These are phyloP conservation scores for Carollia perspicillata DNA, from an alignment of 2,113 vertebrate species.

Conservation along the genomic window DNA sequence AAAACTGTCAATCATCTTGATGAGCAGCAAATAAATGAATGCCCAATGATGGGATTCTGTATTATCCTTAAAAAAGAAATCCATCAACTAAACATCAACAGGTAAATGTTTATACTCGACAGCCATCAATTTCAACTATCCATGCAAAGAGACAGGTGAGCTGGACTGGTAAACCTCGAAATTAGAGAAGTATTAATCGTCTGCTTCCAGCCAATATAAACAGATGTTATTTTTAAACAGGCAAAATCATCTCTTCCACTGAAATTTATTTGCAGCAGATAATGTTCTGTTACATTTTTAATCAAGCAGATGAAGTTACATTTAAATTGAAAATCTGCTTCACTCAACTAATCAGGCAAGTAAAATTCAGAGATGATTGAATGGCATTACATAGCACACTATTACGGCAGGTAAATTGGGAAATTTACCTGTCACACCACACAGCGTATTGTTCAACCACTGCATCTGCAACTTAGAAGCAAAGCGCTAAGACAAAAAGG, in stretches of 20 bases:
- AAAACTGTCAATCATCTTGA: constrained; percentile 88
- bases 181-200: constrained; percentile 88
- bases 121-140: constrained; percentile 88
- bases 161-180: constrained; percentile 90
- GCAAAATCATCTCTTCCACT: constrained; percentile 85
- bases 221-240: constrained; percentile 87
- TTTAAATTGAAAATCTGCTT: constrained; percentile 90
- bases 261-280: constrained; percentile 88
- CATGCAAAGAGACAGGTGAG: constrained; percentile 88
- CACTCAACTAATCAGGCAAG: constrained; percentile 85
- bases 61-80: constrained; percentile 88
- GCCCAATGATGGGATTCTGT: constrained; percentile 87
- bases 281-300: constrained; percentile 90
- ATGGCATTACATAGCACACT: constrained; percentile 74
- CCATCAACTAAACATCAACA: constrained; percentile 89
- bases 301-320: constrained; percentile 88
- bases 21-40: constrained; percentile 89
- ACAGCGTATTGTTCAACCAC: constrained; percentile 78
- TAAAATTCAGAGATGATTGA: constrained; percentile 80
- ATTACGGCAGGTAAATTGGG: constrained; percentile 82
- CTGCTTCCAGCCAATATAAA: constrained; percentile 85
- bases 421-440: constrained; percentile 84
- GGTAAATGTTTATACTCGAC: constrained; percentile 86
- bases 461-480: constrained; percentile 73
- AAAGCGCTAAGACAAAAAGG: constrained; percentile 81